phyloP scores from a whole-genome alignment of 2,797 vertebrate species.

The Mormyrus hasselquistii region DNA sequence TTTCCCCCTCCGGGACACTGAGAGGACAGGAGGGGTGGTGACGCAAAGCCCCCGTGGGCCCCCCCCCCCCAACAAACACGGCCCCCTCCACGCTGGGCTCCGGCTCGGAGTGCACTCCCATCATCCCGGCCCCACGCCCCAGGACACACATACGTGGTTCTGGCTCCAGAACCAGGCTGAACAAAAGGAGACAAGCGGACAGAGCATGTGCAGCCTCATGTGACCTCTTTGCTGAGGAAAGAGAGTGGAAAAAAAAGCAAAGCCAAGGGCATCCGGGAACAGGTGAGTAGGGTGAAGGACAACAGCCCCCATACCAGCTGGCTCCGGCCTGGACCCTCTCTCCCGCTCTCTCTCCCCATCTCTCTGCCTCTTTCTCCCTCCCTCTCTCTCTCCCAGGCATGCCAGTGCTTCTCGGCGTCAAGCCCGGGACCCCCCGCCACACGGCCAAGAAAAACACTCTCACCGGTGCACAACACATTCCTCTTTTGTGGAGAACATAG shows the following conservation, averaged over 20 bases:
- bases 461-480: not conserved
- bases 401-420: slow-evolving; percentile 8
- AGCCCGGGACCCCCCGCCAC: slow-evolving; percentile 4
- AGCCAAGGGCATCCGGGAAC: not conserved
- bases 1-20: not conserved
- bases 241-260: not conserved
- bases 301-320: slow-evolving; percentile 22
- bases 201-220: not conserved
- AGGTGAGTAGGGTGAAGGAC: slow-evolving; percentile 24
- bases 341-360: not conserved
- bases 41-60: not conserved
- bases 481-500: not conserved
- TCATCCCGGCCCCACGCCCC: not conserved
- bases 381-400: not conserved
- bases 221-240: not conserved
- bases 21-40: slow-evolving; percentile 13
- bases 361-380: not conserved
- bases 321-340: slow-evolving; percentile 10
- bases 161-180: not conserved
- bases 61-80: not conserved
- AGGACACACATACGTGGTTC: not conserved
- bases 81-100: not conserved
- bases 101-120: not conserved
- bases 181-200: not conserved
- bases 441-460: not conserved